Evolutionary conservation across 1,140 invertebrate species (phyloP).

Genomic region (Drosophila takahashii): DNA sequence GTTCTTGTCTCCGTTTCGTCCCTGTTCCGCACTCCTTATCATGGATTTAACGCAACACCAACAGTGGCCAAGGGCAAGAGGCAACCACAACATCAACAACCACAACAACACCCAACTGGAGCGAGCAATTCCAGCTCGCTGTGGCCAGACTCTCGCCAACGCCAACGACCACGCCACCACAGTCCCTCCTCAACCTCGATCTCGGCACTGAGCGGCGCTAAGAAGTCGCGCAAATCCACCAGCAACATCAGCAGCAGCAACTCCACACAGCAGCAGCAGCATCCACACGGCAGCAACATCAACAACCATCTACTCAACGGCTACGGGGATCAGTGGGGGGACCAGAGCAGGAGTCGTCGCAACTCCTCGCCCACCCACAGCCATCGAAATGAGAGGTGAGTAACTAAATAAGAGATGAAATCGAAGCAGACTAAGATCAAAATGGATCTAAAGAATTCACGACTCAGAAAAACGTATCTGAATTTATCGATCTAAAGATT

Average conservation of each 20-base stretch:
- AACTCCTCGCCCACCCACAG: slow-evolving; percentile 55
- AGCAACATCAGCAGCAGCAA: slow-evolving; percentile 40
- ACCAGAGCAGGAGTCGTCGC: slow-evolving; percentile 53
- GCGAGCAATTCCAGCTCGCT: slow-evolving; percentile 38
- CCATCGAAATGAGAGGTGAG: slow-evolving; percentile 69
- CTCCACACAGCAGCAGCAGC: slow-evolving; percentile 43
- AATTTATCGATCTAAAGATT: too few species aligned
- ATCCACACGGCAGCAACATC: slow-evolving; percentile 38
- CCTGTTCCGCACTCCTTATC: slow-evolving; percentile 23
- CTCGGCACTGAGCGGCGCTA: slow-evolving; percentile 65
- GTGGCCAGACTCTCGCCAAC: slow-evolving; percentile 55
- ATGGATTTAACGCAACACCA: slow-evolving; percentile 38
- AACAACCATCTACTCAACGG: slow-evolving; percentile 49
- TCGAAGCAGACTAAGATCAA: not conserved
- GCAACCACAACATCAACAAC: slow-evolving; percentile 4
- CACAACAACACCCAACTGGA: slow-evolving; percentile 35
- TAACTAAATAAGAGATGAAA: too few species aligned
- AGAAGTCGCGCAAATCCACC: slow-evolving; percentile 60
- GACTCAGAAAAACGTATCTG: too few species aligned
- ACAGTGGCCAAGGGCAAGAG: slow-evolving; percentile 52
- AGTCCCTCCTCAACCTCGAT: slow-evolving; percentile 63
- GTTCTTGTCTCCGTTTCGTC: slow-evolving; percentile 42
- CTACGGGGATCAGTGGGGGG: slow-evolving; percentile 46
- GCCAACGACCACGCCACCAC: slow-evolving; percentile 38
- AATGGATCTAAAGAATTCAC: not conserved